Percentiles rank a stretch among this genome's conserved stretches.
These are phyloP conservation scores for Castor canadensis DNA, from an alignment of 2,113 vertebrate genomes.

Conservation along the genomic window DNA sequence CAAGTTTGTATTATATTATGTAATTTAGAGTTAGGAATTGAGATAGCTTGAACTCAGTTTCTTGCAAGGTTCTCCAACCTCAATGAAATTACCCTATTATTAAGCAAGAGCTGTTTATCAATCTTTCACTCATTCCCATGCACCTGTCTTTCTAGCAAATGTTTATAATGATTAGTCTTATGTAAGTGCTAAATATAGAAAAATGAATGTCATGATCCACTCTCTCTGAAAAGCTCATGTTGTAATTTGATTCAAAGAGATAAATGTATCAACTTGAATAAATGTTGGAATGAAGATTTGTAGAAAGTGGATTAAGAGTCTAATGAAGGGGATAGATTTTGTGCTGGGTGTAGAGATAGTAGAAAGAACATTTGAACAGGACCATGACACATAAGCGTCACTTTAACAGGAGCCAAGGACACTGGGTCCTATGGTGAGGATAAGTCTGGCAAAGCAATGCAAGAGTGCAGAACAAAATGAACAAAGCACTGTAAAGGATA, in stretches of 20 bases:
- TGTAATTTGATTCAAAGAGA: neutral
- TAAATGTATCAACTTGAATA: neutral
- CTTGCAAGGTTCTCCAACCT: neutral
- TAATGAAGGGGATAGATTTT: neutral
- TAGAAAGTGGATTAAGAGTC: neutral
- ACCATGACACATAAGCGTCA: too few relatives aligned
- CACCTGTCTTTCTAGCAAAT: neutral
- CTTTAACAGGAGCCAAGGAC: neutral
- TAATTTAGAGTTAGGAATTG: neutral
- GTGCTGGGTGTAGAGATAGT: neutral
- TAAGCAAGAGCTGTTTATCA: neutral
- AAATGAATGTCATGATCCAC: neutral
- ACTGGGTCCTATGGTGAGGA: neutral
- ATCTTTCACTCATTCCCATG: neutral
- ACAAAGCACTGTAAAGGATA: neutral
- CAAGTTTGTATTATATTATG: neutral
- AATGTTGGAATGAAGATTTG: neutral
- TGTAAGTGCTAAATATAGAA: neutral
- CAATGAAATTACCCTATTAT: neutral
- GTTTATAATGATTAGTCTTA: neutral
- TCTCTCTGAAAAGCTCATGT: neutral
- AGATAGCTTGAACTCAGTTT: neutral
- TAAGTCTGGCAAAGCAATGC: neutral
- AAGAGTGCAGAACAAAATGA: neutral
- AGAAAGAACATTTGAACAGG: neutral